These are phyloP conservation scores for Cottoperca gobio DNA, from an alignment of 2,797 vertebrate species.

Conservation along the genomic window DNA sequence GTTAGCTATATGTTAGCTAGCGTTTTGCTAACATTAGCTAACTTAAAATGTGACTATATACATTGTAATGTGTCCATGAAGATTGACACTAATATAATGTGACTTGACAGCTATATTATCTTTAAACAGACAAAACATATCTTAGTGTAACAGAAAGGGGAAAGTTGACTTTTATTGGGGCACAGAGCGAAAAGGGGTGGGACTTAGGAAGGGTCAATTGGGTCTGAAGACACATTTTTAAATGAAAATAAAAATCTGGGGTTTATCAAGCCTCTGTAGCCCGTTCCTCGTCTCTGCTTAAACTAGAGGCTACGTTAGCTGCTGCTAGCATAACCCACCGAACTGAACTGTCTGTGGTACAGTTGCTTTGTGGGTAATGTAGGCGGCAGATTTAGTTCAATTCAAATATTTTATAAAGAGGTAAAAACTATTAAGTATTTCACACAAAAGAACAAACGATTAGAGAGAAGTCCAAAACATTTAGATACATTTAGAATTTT, in stretches of 20 bases:
- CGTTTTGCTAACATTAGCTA: neutral
- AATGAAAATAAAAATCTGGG: neutral
- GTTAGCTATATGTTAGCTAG: neutral
- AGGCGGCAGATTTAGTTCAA: neutral
- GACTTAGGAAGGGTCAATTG: neutral
- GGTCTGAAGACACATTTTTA: neutral
- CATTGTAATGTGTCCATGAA: neutral
- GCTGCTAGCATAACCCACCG: neutral
- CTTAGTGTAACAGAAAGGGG: neutral
- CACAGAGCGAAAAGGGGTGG: neutral
- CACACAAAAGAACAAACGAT: neutral
- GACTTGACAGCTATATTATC: too few relatives aligned
- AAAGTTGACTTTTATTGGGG: neutral
- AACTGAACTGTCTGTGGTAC: too few relatives aligned
- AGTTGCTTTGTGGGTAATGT: slow-evolving; percentile 9
- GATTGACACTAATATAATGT: neutral
- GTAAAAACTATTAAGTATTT: neutral
- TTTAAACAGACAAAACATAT: neutral
- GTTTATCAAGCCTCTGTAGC: neutral
- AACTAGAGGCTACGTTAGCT: neutral
- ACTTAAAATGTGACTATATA: neutral
- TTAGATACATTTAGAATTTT: too few relatives aligned
- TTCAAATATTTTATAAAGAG: neutral
- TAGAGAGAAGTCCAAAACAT: too few relatives aligned
- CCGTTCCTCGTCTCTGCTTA: neutral